Evolutionary conservation across 2,113 vertebrate species (phyloP).

Genomic region (Periophthalmodon schlosseri): DNA sequence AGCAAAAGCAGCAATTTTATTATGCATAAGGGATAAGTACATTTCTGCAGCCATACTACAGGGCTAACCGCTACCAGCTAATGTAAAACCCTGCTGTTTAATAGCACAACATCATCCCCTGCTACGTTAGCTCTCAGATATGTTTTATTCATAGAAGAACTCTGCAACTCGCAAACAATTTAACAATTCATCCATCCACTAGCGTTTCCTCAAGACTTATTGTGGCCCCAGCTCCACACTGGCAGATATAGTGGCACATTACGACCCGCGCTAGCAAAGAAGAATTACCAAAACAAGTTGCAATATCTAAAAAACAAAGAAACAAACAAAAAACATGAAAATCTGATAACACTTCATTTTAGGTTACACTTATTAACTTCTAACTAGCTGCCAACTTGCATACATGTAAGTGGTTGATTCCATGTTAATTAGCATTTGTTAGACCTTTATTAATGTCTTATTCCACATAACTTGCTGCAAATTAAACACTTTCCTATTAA

Average conservation of each 20-base stretch:
- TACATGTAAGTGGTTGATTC: too few species aligned
- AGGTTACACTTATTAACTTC: too few species aligned
- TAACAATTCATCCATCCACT: slow-evolving; percentile 25
- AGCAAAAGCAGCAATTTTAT: not conserved
- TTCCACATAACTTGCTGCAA: too few species aligned
- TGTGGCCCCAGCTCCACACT: slow-evolving; percentile 26
- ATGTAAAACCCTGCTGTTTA: slow-evolving; percentile 16
- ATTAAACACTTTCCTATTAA: too few species aligned
- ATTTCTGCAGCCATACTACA: not conserved
- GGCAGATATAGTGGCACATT: slow-evolving; percentile 24
- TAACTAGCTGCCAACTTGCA: too few species aligned
- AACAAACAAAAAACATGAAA: slow-evolving; percentile 19
- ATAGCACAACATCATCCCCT: slow-evolving; percentile 17
- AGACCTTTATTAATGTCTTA: too few species aligned
- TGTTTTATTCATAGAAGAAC: slow-evolving; percentile 5
- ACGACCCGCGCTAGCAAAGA: slow-evolving; percentile 29
- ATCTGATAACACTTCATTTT: not conserved
- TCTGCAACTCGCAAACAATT: slow-evolving; percentile 18
- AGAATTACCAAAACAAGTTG: slow-evolving; percentile 22
- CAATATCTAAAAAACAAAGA: slow-evolving; percentile 9
- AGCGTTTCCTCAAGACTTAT: slow-evolving; percentile 21
- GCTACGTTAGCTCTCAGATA: slow-evolving; percentile 9
- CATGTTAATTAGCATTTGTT: too few species aligned
- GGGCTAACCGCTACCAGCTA: slow-evolving; percentile 11
- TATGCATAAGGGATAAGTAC: slow-evolving; percentile 8